Evolutionary conservation across 1,140 invertebrate genomes (phyloP).

Genomic region (Chrysomallon squamiferum): DNA sequence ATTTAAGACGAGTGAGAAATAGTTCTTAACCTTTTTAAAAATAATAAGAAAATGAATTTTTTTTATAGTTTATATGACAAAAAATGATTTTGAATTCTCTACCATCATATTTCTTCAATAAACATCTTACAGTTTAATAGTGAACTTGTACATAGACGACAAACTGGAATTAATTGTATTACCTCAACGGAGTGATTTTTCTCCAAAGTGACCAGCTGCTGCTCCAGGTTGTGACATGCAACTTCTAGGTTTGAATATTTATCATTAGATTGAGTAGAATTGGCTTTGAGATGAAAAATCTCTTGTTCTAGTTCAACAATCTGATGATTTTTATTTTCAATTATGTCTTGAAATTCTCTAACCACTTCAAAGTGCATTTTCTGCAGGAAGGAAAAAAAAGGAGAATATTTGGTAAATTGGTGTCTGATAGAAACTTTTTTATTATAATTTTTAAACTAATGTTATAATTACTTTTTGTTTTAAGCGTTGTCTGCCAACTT

Average conservation of each 20-base stretch:
- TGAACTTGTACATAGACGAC: too few relatives aligned
- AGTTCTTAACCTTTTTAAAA: too few relatives aligned
- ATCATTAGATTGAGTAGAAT: background rate
- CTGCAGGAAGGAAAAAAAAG: conserved; percentile 1
- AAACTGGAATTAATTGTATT: too few relatives aligned
- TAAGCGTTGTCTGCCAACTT: too few relatives aligned
- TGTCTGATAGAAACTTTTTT: too few relatives aligned
- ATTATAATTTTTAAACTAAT: too few relatives aligned
- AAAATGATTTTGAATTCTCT: background rate
- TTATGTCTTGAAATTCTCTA: background rate
- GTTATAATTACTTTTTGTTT: too few relatives aligned
- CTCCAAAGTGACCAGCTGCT: background rate
- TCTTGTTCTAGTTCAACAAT: background rate
- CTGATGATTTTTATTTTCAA: conserved; percentile 4
- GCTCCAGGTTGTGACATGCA: background rate
- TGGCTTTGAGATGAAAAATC: background rate
- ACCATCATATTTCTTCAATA: too few relatives aligned
- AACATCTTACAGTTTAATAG: too few relatives aligned
- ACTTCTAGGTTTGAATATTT: background rate
- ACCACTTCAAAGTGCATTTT: conserved; percentile 8
- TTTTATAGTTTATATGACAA: background rate
- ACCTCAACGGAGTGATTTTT: background rate
- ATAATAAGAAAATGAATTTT: background rate
- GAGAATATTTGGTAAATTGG: background rate
- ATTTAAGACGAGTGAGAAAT: background rate